Evolutionary conservation across 1,140 invertebrate genomes (phyloP).

Genomic region (Drosophila neocordata): DNA sequence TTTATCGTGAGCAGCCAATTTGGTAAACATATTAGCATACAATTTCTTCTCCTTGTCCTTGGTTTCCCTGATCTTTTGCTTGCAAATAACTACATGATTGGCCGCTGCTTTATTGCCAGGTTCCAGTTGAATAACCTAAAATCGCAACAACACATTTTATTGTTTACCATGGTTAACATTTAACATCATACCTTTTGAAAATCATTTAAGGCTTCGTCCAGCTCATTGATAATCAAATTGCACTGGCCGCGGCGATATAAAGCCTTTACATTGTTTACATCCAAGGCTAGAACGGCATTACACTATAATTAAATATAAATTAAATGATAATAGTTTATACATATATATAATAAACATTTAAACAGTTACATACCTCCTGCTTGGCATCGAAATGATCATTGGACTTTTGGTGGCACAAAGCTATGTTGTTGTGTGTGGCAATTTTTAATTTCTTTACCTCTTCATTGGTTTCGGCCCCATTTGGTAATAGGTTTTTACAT

Average conservation of each 20-base stretch:
- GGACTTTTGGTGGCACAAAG: slow-evolving; percentile 93
- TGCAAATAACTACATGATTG: slow-evolving; percentile 90
- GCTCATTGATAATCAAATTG: slow-evolving; percentile 89
- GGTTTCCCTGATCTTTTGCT: slow-evolving; percentile 89
- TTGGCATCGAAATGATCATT: slow-evolving; percentile 89
- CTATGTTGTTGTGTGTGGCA: slow-evolving; percentile 91
- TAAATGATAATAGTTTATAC: background rate
- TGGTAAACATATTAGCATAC: slow-evolving; percentile 97
- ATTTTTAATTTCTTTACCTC: slow-evolving; percentile 85
- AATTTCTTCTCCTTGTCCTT: slow-evolving; percentile 93
- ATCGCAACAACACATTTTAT: slow-evolving; percentile 28
- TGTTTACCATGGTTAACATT: slow-evolving; percentile 38
- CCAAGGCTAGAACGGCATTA: slow-evolving; percentile 84
- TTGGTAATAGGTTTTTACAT: slow-evolving; percentile 84
- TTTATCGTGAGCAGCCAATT: slow-evolving; percentile 91
- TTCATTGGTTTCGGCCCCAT: slow-evolving; percentile 68
- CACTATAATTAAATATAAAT: slow-evolving; percentile 45
- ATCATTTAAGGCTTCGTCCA: slow-evolving; percentile 90
- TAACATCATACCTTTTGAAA: slow-evolving; percentile 87
- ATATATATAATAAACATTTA: slow-evolving; percentile 64
- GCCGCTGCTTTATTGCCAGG: slow-evolving; percentile 89
- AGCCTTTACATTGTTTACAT: slow-evolving; percentile 93
- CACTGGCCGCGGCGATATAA: slow-evolving; percentile 95
- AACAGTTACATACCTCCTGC: slow-evolving; percentile 82
- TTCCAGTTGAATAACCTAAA: slow-evolving; percentile 85